Percentiles rank a stretch among this genome's conserved stretches.
Evolutionary conservation across 2,113 vertebrate genomes (phyloP).

Genomic region (Podarcis raffonei): DNA sequence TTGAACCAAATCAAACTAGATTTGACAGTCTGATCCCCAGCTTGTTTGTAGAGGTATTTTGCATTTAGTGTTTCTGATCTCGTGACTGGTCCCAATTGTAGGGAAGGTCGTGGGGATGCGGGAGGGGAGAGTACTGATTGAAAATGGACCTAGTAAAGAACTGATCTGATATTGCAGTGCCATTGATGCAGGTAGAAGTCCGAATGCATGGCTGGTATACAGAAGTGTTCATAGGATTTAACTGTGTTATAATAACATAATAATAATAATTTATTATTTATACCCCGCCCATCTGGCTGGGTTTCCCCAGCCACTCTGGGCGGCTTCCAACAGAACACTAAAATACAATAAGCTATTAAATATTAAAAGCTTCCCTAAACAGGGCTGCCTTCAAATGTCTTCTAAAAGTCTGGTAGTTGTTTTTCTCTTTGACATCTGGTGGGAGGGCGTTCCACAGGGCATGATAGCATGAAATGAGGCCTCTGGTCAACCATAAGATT

Average conservation of each 20-base stretch:
- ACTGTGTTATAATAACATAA: neutral
- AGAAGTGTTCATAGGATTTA: neutral
- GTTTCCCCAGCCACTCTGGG: too few species aligned
- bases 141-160: neutral
- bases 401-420: too few species aligned
- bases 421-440: too few species aligned
- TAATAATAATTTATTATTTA: too few species aligned
- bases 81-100: too few species aligned
- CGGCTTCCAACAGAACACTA: too few species aligned
- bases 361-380: too few species aligned
- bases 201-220: neutral
- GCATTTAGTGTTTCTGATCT: neutral
- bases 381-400: too few species aligned
- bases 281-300: too few species aligned
- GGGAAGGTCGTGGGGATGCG: too few species aligned
- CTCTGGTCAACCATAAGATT: neutral
- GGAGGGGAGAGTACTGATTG: neutral
- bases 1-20: neutral
- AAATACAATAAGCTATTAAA: too few species aligned
- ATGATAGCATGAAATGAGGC: neutral
- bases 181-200: neutral
- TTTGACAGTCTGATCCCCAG: neutral
- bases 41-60: neutral
- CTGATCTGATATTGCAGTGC: neutral
- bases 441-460: too few species aligned